Evolutionary conservation across 2,888 invertebrate genomes (phyloP).

Genomic region (Campoletis raptor): DNA sequence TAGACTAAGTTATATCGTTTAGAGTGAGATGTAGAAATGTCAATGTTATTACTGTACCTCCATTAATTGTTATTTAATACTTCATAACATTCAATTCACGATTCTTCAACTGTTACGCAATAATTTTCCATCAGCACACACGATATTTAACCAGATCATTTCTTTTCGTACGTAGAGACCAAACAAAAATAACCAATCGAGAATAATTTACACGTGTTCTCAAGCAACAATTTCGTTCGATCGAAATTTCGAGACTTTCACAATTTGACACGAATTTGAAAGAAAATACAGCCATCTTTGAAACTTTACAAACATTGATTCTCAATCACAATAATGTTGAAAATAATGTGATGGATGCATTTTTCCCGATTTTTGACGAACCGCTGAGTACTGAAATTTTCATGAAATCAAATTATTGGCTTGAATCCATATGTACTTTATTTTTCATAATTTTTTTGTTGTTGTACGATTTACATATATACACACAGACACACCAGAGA

Average conservation of each 20-base stretch:
- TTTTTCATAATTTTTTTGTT: slow-evolving; percentile 37
- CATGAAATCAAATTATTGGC: not conserved
- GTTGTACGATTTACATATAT: slow-evolving; percentile 19
- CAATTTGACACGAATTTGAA: not conserved
- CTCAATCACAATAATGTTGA: not conserved
- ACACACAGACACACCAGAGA: slow-evolving; percentile 18
- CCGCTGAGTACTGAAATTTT: not conserved
- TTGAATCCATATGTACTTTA: not conserved
- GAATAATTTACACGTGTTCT: not conserved
- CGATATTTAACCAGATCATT: slow-evolving; percentile 53
- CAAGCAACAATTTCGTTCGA: not conserved
- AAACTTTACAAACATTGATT: not conserved
- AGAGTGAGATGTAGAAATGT: slow-evolving; percentile 83
- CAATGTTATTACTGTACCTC: slow-evolving; percentile 84
- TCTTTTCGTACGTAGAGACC: slow-evolving; percentile 47
- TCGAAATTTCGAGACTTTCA: not conserved
- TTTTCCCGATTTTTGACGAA: not conserved
- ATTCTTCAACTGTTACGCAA: slow-evolving; percentile 70
- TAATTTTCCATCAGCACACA: slow-evolving; percentile 61
- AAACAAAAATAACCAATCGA: not conserved
- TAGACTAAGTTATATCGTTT: slow-evolving; percentile 85
- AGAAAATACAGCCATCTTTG: not conserved
- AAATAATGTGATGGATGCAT: not conserved
- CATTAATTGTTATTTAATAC: slow-evolving; percentile 84
- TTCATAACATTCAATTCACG: slow-evolving; percentile 81